Percentiles rank a stretch among this genome's conserved stretches.
These are phyloP conservation scores for Coboldia fuscipes DNA, from an alignment of 1,140 invertebrate genomes.

Conservation along the genomic window DNA sequence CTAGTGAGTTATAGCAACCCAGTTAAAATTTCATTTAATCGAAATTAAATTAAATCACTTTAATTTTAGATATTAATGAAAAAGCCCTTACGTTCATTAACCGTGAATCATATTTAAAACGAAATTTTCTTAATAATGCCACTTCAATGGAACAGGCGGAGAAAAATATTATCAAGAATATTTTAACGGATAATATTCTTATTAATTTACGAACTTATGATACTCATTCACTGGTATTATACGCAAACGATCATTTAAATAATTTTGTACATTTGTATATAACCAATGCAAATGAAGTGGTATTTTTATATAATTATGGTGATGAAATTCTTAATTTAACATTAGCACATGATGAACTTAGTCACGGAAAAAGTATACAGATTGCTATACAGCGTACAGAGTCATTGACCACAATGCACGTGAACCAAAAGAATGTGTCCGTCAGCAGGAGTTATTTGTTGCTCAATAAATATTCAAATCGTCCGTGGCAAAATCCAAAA, in stretches of 20 bases:
- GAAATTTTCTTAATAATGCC: slow-evolving; percentile 44
- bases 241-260: slow-evolving; percentile 81
- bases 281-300: slow-evolving; percentile 43
- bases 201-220: slow-evolving; percentile 77
- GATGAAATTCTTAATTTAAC: slow-evolving; percentile 60
- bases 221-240: slow-evolving; percentile 57
- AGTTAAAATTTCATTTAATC: not conserved
- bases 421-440: slow-evolving; percentile 56
- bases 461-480: slow-evolving; percentile 52
- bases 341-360: slow-evolving; percentile 47
- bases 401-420: slow-evolving; percentile 54
- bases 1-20: slow-evolving; percentile 34
- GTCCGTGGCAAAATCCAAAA: slow-evolving; percentile 66
- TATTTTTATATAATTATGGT: slow-evolving; percentile 65
- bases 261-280: slow-evolving; percentile 86
- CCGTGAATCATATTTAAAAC: slow-evolving; percentile 51
- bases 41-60: slow-evolving; percentile 4
- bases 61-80: slow-evolving; percentile 61
- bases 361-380: slow-evolving; percentile 62
- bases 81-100: slow-evolving; percentile 77
- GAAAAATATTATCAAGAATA: slow-evolving; percentile 42
- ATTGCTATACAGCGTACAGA: slow-evolving; percentile 55
- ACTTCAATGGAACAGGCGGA: slow-evolving; percentile 35
- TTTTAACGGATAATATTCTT: slow-evolving; percentile 56
- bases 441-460: slow-evolving; percentile 44